Conservation (phyloP, 1,140 invertebrate species). For the Saxidomus purpurata region DNA sequence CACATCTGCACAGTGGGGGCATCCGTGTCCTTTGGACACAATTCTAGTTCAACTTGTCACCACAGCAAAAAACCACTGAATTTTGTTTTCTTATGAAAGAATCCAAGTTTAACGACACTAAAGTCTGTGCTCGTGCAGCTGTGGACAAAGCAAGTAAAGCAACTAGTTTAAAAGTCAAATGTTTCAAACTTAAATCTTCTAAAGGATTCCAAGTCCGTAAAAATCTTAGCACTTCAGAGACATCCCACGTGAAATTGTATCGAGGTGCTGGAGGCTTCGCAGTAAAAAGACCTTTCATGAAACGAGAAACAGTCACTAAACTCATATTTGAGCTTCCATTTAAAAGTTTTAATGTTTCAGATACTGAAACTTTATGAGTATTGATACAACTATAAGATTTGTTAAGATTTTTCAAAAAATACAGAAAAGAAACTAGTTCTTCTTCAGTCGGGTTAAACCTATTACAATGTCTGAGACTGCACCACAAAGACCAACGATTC, state of each 20-base stretch:
- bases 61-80: slow-evolving; percentile 22
- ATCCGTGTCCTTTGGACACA: too few relatives aligned
- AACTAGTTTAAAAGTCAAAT: slow-evolving; percentile 12
- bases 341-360: neutral
- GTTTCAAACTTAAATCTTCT: neutral
- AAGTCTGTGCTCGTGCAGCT: slow-evolving; percentile 7
- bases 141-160: neutral
- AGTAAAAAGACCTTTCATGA: slow-evolving; percentile 26
- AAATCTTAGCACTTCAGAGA: neutral
- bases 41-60: too few relatives aligned
- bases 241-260: slow-evolving; percentile 42
- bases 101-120: neutral
- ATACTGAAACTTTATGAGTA: slow-evolving; percentile 15
- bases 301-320: neutral
- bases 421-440: neutral
- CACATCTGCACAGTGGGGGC: too few relatives aligned
- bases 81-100: neutral
- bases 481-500: slow-evolving; percentile 20
- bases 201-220: neutral
- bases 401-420: neutral
- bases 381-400: slow-evolving; percentile 9
- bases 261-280: neutral
- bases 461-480: neutral
- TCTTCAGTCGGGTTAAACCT: neutral
- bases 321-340: neutral